Conservation (phyloP, 2,888 invertebrate species). For the Cetonia aurata region DNA sequence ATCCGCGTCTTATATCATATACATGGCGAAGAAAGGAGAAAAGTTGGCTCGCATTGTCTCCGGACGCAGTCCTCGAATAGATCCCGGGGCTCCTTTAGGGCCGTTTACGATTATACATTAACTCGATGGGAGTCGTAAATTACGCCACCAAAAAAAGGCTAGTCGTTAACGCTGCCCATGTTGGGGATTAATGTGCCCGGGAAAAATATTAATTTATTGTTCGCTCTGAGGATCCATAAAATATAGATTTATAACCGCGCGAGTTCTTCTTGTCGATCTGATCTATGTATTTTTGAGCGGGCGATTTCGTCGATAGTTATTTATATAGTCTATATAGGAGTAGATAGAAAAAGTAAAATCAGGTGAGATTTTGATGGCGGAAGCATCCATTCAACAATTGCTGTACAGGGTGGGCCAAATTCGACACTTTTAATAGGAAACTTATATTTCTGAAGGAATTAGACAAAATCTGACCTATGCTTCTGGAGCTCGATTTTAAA, state of each 20-base stretch:
- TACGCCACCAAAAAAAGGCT: slow-evolving; percentile 25
- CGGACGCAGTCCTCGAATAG: slow-evolving; percentile 5
- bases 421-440: too few species aligned
- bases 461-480: too few species aligned
- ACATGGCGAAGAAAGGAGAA: slow-evolving; percentile 9
- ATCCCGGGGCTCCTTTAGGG: slow-evolving; percentile 8
- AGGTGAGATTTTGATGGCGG: too few species aligned
- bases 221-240: slow-evolving; percentile 31
- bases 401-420: too few species aligned
- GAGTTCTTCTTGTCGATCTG: slow-evolving; percentile 7
- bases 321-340: too few species aligned
- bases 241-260: slow-evolving; percentile 34
- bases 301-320: too few species aligned
- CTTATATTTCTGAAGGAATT: too few species aligned
- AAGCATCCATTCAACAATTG: too few species aligned
- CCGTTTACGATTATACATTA: slow-evolving; percentile 41
- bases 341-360: too few species aligned
- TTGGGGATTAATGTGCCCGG: slow-evolving; percentile 29
- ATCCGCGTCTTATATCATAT: neutral
- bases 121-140: slow-evolving; percentile 37
- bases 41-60: slow-evolving; percentile 3
- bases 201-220: slow-evolving; percentile 42
- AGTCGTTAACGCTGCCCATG: slow-evolving; percentile 36
- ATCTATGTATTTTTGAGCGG: slow-evolving; percentile 14
- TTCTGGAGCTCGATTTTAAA: too few species aligned